A percentile compares a stretch with the other conserved stretches of the same genome.
Evolutionary conservation across 2,888 invertebrate species (phyloP).

Genomic region (Neoscelio sp.): DNA sequence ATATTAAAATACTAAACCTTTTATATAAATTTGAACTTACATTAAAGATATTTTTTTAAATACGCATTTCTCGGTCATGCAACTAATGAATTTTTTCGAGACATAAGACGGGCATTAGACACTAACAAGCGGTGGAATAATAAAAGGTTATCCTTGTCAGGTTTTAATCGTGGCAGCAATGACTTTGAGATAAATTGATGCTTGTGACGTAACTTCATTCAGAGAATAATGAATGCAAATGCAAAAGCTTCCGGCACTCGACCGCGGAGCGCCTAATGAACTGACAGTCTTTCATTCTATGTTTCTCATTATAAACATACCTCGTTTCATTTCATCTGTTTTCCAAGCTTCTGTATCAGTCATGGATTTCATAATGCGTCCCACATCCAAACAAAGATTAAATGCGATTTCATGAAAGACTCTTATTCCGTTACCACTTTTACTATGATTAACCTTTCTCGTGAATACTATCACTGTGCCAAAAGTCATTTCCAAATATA

Average conservation of each 20-base stretch:
- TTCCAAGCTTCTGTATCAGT: slow-evolving; percentile 31
- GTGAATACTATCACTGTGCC: too few relatives aligned
- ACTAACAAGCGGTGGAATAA: slow-evolving; percentile 10
- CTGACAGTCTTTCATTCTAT: slow-evolving; percentile 48
- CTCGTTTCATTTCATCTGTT: slow-evolving; percentile 38
- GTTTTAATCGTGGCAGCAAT: slow-evolving; percentile 31
- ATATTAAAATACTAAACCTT: too few relatives aligned
- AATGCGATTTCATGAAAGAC: not conserved
- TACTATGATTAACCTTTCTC: not conserved
- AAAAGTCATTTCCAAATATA: too few relatives aligned
- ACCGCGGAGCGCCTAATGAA: slow-evolving; percentile 48
- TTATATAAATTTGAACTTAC: too few relatives aligned
- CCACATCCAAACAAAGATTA: slow-evolving; percentile 20
- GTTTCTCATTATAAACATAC: slow-evolving; percentile 50
- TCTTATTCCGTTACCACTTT: not conserved
- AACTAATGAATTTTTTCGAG: too few relatives aligned
- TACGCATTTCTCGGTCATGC: too few relatives aligned
- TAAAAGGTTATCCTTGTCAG: slow-evolving; percentile 32
- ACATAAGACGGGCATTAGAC: slow-evolving; percentile 11
- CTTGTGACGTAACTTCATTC: slow-evolving; percentile 38
- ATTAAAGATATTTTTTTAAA: too few relatives aligned
- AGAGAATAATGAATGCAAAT: slow-evolving; percentile 43
- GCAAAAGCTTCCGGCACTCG: slow-evolving; percentile 43
- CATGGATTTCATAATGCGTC: slow-evolving; percentile 1
- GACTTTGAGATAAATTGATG: slow-evolving; percentile 46